Evolutionary conservation across 2,113 vertebrate species (phyloP), one percentile per base, ranked within the genome.

Genomic region (Procavia capensis): DNA sequence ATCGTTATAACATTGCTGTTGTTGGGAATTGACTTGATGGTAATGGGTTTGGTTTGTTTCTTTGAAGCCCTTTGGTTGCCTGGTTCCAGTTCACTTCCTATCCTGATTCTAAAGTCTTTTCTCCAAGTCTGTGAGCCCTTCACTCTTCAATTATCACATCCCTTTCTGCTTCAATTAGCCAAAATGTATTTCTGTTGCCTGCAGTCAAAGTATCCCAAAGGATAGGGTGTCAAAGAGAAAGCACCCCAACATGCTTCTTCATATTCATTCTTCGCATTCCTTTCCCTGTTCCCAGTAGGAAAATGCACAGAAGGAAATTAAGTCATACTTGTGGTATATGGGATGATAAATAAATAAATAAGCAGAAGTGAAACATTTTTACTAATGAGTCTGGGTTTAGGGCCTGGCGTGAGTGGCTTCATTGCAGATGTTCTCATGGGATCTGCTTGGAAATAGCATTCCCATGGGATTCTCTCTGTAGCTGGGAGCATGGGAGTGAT

Each of bases 371-470:
- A 95, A 97, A 91, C 76, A 91, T 97, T 97, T 98, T 98, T 98
- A 95, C 98, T 98, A 98, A 98, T 97, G 95, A 98, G 97, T 97
- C 88, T 94, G 95, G 95, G 97, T 98, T 98, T 97, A 96, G 96
- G 97, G 97, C 90, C 98, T 98, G 98, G 98, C 96, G 98, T 98
- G 97, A 98, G 98, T 91, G 64, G 98, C 98, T 98, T 98, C 97
- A 97, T 97, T 96, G 97, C 98, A 98, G 98, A 98, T 98, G 98
- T 98, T 98, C 98, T 98, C 98, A 98, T 98, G 98, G 98, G 98
- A 98, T 98, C 98, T 97, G 93, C 97, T 97, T 87, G 96, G 47
- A 87, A 98, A 97, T 96, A 91, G 95, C 96, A 97, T 98, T 98
- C 98, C 97, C 98, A 98, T 98, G 98, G 97, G 98, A 98, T 96